Percentiles rank a stretch among this genome's conserved stretches.
phyloP scores from a whole-genome alignment of 1,140 invertebrate genomes.

The Sitobion miscanthi region DNA sequence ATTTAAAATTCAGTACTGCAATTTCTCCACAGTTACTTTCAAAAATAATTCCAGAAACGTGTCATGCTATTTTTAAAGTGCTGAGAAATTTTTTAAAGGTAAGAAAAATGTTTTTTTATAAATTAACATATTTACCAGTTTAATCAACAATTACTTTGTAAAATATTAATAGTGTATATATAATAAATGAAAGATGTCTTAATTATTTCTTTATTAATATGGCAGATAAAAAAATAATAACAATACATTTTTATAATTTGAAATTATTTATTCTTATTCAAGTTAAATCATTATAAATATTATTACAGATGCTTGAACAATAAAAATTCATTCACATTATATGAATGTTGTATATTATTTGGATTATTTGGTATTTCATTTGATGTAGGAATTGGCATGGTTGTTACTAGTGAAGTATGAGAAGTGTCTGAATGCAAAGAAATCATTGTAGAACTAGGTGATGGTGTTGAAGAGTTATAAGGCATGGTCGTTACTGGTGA shows the following conservation, averaged over 20 bases:
- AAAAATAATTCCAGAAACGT: constrained; percentile 32
- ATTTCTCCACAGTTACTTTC: constrained; percentile 6
- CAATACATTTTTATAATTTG: neutral
- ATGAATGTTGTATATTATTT: constrained; percentile 24
- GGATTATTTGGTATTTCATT: neutral
- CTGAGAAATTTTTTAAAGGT: constrained; percentile 27
- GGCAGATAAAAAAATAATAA: neutral
- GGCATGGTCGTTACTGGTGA: no score
- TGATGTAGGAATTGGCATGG: neutral
- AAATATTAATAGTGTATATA: no score
- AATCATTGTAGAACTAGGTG: constrained; percentile 15
- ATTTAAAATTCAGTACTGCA: constrained; percentile 25
- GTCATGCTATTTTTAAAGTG: no score
- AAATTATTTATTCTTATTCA: neutral
- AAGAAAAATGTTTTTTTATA: constrained; percentile 14
- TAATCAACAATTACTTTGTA: constrained; percentile 2
- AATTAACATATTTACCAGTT: constrained; percentile 15
- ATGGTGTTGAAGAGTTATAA: no score
- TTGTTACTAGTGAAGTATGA: constrained; percentile 10
- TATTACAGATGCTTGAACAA: neutral
- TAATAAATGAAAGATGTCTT: neutral
- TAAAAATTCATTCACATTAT: neutral
- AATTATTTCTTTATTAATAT: constrained; percentile 12
- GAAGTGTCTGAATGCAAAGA: constrained; percentile 25
- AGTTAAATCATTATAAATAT: constrained; percentile 17